A percentile compares a stretch with the other conserved stretches of the same genome.
Evolutionary conservation across 2,113 vertebrate species (phyloP).

Genomic region (Marmota monax): DNA sequence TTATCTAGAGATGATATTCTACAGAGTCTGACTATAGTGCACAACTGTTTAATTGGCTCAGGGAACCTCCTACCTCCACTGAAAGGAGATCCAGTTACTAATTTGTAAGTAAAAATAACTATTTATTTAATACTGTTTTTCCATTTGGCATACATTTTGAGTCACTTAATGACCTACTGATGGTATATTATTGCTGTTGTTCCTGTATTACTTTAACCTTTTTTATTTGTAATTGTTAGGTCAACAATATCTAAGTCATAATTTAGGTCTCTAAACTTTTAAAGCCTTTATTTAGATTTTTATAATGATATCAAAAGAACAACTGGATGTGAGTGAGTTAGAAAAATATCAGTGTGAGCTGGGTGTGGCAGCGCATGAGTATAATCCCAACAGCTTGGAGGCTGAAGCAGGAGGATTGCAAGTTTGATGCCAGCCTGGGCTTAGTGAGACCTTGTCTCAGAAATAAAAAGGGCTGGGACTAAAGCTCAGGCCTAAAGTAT

Average conservation of each 20-base stretch:
- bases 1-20: constrained; percentile 96
- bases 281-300: constrained; percentile 60
- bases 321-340: constrained; percentile 36
- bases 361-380: no score
- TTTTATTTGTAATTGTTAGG: constrained; percentile 52
- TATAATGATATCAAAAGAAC: neutral
- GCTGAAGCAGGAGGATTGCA: no score
- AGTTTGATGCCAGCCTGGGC: no score
- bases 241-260: constrained; percentile 50
- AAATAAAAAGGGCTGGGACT: no score
- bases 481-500: no score
- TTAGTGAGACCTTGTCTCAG: no score
- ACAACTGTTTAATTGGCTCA: constrained; percentile 97
- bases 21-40: constrained; percentile 95
- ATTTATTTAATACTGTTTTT: constrained; percentile 40
- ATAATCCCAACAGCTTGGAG: no score
- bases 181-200: constrained; percentile 34
- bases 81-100: constrained; percentile 93
- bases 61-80: constrained; percentile 95
- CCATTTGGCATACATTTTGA: constrained; percentile 59
- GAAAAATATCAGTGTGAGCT: neutral
- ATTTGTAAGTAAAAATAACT: constrained; percentile 92
- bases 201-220: constrained; percentile 65
- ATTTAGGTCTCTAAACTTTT: constrained; percentile 32
- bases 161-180: neutral